Evolutionary conservation across 2,113 vertebrate species (phyloP).

Genomic region (Melierax canorus): DNA sequence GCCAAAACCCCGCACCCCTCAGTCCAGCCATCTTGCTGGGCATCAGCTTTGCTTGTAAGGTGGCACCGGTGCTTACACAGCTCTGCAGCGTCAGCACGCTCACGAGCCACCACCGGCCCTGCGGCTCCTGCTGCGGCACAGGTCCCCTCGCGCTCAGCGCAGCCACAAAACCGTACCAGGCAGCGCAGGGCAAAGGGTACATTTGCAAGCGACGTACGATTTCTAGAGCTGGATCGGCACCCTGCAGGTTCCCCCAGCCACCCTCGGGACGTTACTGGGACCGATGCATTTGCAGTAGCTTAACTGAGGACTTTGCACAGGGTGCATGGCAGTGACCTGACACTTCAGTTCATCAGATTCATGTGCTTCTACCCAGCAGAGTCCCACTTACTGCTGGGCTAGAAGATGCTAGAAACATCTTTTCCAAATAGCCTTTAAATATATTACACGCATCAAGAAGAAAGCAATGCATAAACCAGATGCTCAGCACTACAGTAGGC

Average conservation of each 20-base stretch:
- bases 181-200: not conserved
- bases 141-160: no score
- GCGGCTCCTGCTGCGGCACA: not conserved
- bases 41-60: not conserved
- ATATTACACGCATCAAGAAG: not conserved
- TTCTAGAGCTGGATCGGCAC: accelerated
- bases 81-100: accelerated
- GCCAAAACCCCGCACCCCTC: accelerated
- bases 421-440: not conserved
- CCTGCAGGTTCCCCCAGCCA: not conserved
- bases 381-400: not conserved
- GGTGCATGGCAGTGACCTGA: not conserved
- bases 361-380: not conserved
- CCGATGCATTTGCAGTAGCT: accelerated
- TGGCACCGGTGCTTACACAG: accelerated
- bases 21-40: not conserved
- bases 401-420: not conserved
- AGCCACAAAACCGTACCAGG: no score
- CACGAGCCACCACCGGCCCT: accelerated
- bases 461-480: not conserved
- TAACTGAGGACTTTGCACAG: not conserved
- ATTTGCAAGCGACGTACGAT: accelerated
- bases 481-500: accelerated
- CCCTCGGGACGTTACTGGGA: accelerated
- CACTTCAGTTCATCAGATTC: not conserved